Conservation (phyloP, 2,113 vertebrate species). For the Leucoraja erinaceus region DNA sequence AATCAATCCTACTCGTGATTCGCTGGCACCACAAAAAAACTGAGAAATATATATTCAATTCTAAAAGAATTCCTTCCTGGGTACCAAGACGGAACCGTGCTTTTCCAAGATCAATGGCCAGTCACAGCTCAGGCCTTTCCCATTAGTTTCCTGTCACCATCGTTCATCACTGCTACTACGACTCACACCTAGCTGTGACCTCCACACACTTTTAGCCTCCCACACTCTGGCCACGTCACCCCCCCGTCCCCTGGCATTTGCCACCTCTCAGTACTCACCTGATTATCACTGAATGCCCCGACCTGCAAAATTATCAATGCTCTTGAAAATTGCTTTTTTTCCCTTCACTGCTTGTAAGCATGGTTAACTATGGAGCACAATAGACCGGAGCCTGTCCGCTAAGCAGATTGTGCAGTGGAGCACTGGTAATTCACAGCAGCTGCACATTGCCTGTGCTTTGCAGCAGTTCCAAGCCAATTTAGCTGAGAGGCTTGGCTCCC, state of each 20-base stretch:
- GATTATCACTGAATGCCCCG: not conserved
- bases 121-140: not conserved
- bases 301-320: not conserved
- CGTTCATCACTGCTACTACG: not conserved
- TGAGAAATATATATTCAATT: not conserved
- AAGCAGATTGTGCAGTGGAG: not conserved
- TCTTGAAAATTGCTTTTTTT: not conserved
- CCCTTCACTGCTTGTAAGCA: not conserved
- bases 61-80: not conserved
- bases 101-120: not conserved
- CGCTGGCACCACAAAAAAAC: not conserved
- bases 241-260: not conserved
- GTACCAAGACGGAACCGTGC: not conserved
- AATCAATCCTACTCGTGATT: not conserved
- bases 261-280: not conserved
- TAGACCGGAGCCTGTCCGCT: not conserved
- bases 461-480: not conserved
- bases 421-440: constrained; percentile 2
- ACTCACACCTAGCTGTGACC: not conserved
- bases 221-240: not conserved
- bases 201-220: not conserved
- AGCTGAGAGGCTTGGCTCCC: not conserved
- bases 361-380: not conserved
- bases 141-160: not conserved
- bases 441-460: not conserved